These are phyloP conservation scores for Thalassoma bifasciatum DNA, from an alignment of 2,113 vertebrate genomes.

Conservation along the genomic window DNA sequence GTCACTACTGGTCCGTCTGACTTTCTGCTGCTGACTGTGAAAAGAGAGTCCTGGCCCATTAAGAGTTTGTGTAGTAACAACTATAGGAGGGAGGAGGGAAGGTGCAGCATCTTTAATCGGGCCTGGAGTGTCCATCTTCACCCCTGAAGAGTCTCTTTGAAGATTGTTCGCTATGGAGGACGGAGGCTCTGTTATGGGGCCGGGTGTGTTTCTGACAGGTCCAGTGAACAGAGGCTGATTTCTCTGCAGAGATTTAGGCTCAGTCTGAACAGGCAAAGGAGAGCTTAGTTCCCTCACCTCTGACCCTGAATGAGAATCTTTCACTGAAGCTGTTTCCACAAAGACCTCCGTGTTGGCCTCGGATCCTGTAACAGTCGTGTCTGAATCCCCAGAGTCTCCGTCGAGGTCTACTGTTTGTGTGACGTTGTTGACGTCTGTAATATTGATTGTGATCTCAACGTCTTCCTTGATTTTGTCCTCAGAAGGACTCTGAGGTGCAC, in stretches of 20 bases:
- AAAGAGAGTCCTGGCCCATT: constrained; percentile 67
- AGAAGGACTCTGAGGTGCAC: constrained; percentile 33
- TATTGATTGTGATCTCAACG: constrained; percentile 28
- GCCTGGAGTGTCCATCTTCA: constrained; percentile 48
- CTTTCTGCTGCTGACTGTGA: constrained; percentile 42
- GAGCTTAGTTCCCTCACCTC: constrained; percentile 44
- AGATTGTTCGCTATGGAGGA: constrained; percentile 39
- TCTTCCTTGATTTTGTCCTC: constrained; percentile 23
- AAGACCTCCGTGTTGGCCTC: constrained; percentile 60
- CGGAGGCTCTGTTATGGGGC: constrained; percentile 71
- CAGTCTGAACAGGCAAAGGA: constrained; percentile 46
- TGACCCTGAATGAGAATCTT: constrained; percentile 18
- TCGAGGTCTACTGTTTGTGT: constrained; percentile 39
- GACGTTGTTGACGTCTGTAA: constrained; percentile 55
- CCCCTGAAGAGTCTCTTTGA: constrained; percentile 32
- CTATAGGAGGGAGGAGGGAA: constrained; percentile 50
- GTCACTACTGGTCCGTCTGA: constrained; percentile 54
- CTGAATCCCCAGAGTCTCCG: constrained; percentile 68
- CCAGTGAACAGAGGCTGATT: constrained; percentile 11
- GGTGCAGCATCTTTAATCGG: constrained; percentile 46
- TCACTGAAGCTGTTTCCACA: constrained; percentile 23
- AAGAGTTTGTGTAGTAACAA: constrained; percentile 81
- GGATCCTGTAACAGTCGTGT: constrained; percentile 69
- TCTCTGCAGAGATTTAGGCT: constrained; percentile 54
- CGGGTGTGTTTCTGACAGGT: constrained; percentile 34